These are phyloP conservation scores for Caenorhabditis angaria DNA, from an alignment of 2,888 invertebrate genomes.

Conservation along the genomic window DNA sequence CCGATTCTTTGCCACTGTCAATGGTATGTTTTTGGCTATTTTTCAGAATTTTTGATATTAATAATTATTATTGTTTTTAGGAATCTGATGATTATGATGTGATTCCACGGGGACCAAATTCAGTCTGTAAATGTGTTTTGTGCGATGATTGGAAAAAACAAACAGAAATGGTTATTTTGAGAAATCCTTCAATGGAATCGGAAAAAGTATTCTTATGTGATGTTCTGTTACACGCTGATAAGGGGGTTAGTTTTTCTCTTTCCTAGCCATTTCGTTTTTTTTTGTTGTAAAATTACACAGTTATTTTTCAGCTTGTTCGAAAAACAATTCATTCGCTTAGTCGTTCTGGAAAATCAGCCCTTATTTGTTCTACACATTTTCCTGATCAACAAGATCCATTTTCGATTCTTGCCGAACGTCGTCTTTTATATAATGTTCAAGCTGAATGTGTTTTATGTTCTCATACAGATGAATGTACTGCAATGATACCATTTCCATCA, in stretches of 20 bases:
- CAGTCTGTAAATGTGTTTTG: constrained; percentile 44
- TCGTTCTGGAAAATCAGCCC: constrained; percentile 11
- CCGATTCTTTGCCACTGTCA: constrained; percentile 35
- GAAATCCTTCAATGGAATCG: constrained; percentile 29
- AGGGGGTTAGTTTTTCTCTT: constrained; percentile 11
- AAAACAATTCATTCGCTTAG: constrained; percentile 20
- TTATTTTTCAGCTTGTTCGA: constrained; percentile 15
- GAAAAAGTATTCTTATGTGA: constrained; percentile 34
- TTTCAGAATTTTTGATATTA: not conserved
- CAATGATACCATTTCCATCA: constrained; percentile 49
- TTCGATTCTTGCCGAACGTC: constrained; percentile 47
- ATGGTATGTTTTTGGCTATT: constrained; percentile 23
- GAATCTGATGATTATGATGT: constrained; percentile 46
- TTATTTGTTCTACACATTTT: constrained; percentile 36
- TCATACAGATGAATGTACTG: constrained; percentile 31
- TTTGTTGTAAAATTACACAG: too few species aligned
- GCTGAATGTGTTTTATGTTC: constrained; percentile 48
- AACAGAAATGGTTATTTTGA: constrained; percentile 29
- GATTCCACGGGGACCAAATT: constrained; percentile 47
- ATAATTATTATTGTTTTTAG: constrained; percentile 12
- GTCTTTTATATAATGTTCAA: constrained; percentile 31
- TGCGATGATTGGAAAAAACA: constrained; percentile 52
- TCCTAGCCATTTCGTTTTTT: too few species aligned
- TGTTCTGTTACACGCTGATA: constrained; percentile 22
- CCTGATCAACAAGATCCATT: constrained; percentile 39